These are phyloP conservation scores for Hiodon alosoides DNA, from an alignment of 2,113 vertebrate species.

Conservation along the genomic window DNA sequence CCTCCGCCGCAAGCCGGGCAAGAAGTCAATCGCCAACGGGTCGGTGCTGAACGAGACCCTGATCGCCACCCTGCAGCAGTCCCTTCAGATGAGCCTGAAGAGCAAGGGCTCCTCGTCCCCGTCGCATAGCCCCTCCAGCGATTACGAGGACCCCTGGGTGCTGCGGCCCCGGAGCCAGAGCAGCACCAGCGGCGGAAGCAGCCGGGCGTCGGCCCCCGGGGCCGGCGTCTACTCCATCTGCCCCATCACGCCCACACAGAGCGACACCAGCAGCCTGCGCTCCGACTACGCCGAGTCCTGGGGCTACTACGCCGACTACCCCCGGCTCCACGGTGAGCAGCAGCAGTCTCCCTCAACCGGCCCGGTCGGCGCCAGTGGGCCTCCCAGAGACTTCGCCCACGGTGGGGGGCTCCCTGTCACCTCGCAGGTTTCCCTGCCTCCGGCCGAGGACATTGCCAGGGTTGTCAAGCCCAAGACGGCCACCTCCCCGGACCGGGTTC, in stretches of 20 bases:
- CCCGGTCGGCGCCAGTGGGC: slow-evolving; percentile 39
- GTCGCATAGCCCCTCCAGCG: slow-evolving; percentile 88
- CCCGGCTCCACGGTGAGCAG: slow-evolving; percentile 58
- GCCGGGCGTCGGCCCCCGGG: slow-evolving; percentile 69
- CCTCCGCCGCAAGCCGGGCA: slow-evolving; percentile 73
- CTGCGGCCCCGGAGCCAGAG: slow-evolving; percentile 87
- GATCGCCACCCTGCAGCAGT: slow-evolving; percentile 86
- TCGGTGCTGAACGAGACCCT: slow-evolving; percentile 80
- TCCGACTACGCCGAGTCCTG: slow-evolving; percentile 89
- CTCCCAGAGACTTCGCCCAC: slow-evolving; percentile 53
- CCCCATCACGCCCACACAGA: slow-evolving; percentile 81
- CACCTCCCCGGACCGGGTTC: slow-evolving; percentile 81
- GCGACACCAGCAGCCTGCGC: slow-evolving; percentile 87
- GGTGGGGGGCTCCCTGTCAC: slow-evolving; percentile 52
- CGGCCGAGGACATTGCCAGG: slow-evolving; percentile 42
- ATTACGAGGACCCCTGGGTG: slow-evolving; percentile 90
- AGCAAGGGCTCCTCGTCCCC: slow-evolving; percentile 75
- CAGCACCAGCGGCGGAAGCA: slow-evolving; percentile 76
- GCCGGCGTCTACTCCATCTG: slow-evolving; percentile 78
- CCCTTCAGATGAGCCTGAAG: slow-evolving; percentile 77
- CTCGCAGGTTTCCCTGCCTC: slow-evolving; percentile 48
- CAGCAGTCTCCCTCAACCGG: slow-evolving; percentile 49
- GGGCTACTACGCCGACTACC: slow-evolving; percentile 84
- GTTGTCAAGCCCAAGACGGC: slow-evolving; percentile 66
- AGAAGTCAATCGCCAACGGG: slow-evolving; percentile 59